Conservation (phyloP, 2,888 invertebrate species). For the Cacoxenus indagator region DNA sequence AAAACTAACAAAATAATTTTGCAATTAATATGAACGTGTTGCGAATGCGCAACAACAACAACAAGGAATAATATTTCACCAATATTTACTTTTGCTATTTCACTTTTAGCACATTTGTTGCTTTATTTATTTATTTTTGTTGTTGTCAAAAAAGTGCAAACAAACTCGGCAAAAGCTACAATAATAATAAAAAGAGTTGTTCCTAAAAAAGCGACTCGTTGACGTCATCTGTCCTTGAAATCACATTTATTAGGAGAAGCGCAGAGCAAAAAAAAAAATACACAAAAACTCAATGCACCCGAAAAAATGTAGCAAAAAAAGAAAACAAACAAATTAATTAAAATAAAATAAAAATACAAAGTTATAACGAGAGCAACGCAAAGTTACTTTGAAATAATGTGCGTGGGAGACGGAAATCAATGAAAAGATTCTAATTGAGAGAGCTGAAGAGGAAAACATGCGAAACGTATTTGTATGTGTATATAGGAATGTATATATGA, state of each 20-base stretch:
- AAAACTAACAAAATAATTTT: neutral
- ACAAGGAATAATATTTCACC: slow-evolving; percentile 12
- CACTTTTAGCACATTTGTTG: neutral
- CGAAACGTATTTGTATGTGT: no score
- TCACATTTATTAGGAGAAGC: slow-evolving; percentile 54
- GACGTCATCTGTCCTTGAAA: slow-evolving; percentile 66
- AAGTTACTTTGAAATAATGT: no score
- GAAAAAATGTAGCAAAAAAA: slow-evolving; percentile 13
- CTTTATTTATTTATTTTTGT: neutral
- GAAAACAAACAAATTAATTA: neutral
- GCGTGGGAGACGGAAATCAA: no score
- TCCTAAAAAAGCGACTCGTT: slow-evolving; percentile 31
- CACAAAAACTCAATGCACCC: slow-evolving; percentile 60
- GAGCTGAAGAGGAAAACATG: no score
- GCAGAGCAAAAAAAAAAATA: slow-evolving; percentile 40
- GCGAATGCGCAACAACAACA: slow-evolving; percentile 29
- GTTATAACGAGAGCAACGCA: no score
- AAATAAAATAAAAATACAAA: neutral
- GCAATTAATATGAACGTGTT: slow-evolving; percentile 1
- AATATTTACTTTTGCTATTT: slow-evolving; percentile 6
- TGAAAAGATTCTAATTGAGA: no score
- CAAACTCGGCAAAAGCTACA: neutral
- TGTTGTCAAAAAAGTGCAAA: neutral
- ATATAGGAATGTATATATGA: neutral
- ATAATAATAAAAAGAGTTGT: slow-evolving; percentile 1